Base-by-base conservation (phyloP, 2,797 vertebrate genomes). In the Otus scops region DNA sequence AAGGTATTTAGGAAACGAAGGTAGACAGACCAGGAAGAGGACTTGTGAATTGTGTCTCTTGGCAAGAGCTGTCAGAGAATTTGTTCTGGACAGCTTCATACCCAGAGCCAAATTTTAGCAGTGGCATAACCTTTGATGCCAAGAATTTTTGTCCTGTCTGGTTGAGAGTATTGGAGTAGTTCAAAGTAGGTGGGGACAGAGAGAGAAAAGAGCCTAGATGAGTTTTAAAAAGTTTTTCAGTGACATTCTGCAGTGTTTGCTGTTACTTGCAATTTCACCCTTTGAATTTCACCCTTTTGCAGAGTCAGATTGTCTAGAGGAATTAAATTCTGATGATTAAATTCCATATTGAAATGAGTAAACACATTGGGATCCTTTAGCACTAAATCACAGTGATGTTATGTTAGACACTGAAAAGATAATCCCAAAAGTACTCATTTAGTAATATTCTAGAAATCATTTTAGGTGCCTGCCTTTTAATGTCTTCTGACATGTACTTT, bases 391-490 rank as follows among this genome's bases (percentile, higher is more conserved):
- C 14, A 47, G 48, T 24, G 34, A 48, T 61, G 28, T 65, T 89
- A 41, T 48, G 32, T 85, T 73, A 77, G 27, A 54, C 1, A 2
- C 38, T 63, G 79, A 93, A 86, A 83, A 75, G 28, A 41, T 41
- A 75, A 67, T 69, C 19, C 19, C 28, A 89, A 93, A 71, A 28
- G 47, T 50, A 50, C 43, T 81, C 4, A 57, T 82, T 92, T 14
- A 23, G 53, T 54, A 87, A 30, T 85, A 79, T 47, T 82, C 64
- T 57, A 38, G 51, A 74, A 71, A 73, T 70, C 45, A 56, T 91
- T 93, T 83, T 81, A 80, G 60, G 16, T 89, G 28, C 34, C n/a
- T 92, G 54, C 51, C n/a, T 91, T 70, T 85, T 83, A 88, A 56
- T 81, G 38, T 60, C n/a, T 83, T 82, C 61, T 88, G 78, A 88